Evolutionary conservation across 2,888 invertebrate species (phyloP), one percentile per base, ranked within the genome.

Genomic region (Agrochola lychnidis): DNA sequence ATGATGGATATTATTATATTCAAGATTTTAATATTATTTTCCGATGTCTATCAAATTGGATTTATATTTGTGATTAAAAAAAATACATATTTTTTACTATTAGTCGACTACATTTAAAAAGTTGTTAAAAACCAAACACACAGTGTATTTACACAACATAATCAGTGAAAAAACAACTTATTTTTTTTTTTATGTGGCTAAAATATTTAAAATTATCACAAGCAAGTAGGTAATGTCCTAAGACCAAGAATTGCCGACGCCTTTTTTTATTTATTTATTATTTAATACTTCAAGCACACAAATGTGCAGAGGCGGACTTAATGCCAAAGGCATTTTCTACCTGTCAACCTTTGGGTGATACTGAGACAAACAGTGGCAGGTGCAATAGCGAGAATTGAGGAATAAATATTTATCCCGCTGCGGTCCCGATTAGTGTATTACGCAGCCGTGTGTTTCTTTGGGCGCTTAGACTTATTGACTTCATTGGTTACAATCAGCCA

Each of bases 131-230:
- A 30, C 30, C 16, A 30, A 59, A 30, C 16, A 25, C 48, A 30
- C 45, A 36, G 5, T 40, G 25, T 70, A 53, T 48, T 53, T 51
- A 25, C 9, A 61, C 16, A n/a, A 62, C 25, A 51, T 30, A 14
- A 42, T 42, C 1, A 40, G 6, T 56, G 4, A 56, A 45, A 67
- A 68, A 40, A 19, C 40, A 77, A 77, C 5, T 10, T 56, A 56
- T n/a, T 53, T 0, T 53, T 53, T 7, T 53, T 48, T 5, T 48
- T 14, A 45, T 10, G 16, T 61, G 9, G 22, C 6, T 22, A 42
- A 61, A 59, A 30, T 61, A 79, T 62, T 68, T 57, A 25, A 78
- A 78, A 64, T 51, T 51, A 79, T 81, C 81, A 81, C 82, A 81
- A 68, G 25, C 14, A 68, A 68, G 22, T 79, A 63, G 62, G n/a